Evolutionary conservation across 2,113 vertebrate species (phyloP).

Genomic region (Centropristis striata): DNA sequence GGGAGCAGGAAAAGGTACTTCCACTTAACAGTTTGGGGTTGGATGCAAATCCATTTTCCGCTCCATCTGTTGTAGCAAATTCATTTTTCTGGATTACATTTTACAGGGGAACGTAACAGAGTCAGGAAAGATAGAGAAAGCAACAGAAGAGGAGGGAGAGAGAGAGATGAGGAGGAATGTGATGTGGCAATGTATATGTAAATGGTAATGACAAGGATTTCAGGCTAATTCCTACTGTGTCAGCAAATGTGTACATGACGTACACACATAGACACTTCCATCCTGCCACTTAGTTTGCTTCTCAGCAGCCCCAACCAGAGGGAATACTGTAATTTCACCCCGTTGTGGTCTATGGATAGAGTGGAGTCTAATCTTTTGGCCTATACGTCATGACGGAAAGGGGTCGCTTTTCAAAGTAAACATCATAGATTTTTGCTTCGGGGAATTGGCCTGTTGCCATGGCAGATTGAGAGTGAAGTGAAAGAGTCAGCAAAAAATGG

Average conservation of each 20-base stretch:
- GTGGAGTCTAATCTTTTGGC: constrained; percentile 60
- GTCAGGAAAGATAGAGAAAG: constrained; percentile 36
- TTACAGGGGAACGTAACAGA: constrained; percentile 42
- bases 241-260: constrained; percentile 59
- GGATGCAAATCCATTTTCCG: constrained; percentile 75
- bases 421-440: constrained; percentile 39
- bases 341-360: constrained; percentile 4
- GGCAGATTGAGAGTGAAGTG: constrained; percentile 43
- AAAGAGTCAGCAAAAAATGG: constrained; percentile 67
- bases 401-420: constrained; percentile 47
- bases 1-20: constrained; percentile 43
- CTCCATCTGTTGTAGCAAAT: constrained; percentile 75
- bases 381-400: constrained; percentile 18
- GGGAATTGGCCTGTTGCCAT: constrained; percentile 33
- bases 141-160: constrained; percentile 4
- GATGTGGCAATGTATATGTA: constrained; percentile 65
- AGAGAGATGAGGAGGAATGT: constrained; percentile 9
- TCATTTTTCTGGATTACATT: constrained; percentile 68
- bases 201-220: constrained; percentile 64
- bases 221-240: constrained; percentile 55
- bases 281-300: constrained; percentile 29
- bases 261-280: constrained; percentile 16
- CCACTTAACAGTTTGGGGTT: constrained; percentile 56
- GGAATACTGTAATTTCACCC: constrained; percentile 47
- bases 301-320: constrained; percentile 12